These are phyloP conservation scores for Porites australiensis DNA, from an alignment of 64 coral and sea anemone species.

Conservation along the genomic window DNA sequence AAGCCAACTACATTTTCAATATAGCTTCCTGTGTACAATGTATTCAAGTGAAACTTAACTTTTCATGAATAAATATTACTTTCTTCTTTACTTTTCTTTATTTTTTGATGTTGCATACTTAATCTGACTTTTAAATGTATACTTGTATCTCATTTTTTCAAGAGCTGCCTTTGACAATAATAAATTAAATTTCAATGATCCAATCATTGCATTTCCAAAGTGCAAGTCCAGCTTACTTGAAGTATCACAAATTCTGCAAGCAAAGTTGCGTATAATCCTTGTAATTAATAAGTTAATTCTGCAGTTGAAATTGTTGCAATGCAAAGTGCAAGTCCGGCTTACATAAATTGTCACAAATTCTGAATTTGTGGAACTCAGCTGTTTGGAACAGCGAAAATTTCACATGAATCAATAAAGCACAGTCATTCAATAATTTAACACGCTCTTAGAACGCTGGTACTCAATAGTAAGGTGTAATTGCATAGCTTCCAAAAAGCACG, in stretches of 20 bases:
- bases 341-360: constrained; percentile 12
- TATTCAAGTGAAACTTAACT: too few relatives aligned
- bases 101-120: too few relatives aligned
- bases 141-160: neutral
- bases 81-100: too few relatives aligned
- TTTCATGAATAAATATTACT: too few relatives aligned
- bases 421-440: neutral
- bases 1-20: too few relatives aligned
- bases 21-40: too few relatives aligned
- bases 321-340: constrained; percentile 9
- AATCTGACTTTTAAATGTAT: neutral
- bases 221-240: neutral
- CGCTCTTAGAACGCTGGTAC: constrained; percentile 25
- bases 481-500: constrained; percentile 6
- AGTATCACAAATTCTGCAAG: neutral
- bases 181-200: too few relatives aligned
- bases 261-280: too few relatives aligned
- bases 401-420: neutral
- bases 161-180: neutral
- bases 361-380: neutral
- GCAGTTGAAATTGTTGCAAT: neutral
- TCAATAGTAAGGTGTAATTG: neutral
- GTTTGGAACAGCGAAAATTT: constrained; percentile 23
- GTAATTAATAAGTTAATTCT: neutral
- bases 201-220: too few relatives aligned